Evolutionary conservation across 2,113 vertebrate species (phyloP).

Genomic region (Petromus typicus): DNA sequence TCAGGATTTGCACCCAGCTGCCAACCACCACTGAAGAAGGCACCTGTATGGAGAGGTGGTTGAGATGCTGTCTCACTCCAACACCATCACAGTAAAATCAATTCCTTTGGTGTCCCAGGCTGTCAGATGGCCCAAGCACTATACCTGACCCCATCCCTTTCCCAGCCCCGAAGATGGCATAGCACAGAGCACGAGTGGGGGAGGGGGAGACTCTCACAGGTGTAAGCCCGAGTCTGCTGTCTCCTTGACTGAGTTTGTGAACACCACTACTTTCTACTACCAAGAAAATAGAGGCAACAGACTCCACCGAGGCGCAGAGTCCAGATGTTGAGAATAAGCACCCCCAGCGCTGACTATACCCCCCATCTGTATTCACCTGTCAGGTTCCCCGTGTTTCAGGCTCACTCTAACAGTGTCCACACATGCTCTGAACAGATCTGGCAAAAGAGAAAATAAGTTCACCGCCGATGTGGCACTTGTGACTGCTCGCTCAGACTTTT

Average conservation of each 20-base stretch:
- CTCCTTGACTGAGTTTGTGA: background rate
- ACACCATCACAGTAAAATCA: background rate
- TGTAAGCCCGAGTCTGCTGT: background rate
- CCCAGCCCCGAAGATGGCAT: background rate
- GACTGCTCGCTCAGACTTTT: background rate
- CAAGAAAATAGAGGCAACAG: background rate
- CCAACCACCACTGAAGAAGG: no score
- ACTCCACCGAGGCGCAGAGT: background rate
- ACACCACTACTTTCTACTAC: background rate
- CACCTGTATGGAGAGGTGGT: background rate
- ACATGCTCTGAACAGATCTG: background rate
- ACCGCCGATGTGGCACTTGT: background rate
- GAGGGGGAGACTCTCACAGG: background rate
- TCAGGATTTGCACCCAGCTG: background rate
- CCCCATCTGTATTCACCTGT: background rate
- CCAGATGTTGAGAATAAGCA: background rate
- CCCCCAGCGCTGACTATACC: background rate
- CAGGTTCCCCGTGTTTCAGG: background rate
- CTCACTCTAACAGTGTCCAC: background rate
- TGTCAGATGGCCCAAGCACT: background rate
- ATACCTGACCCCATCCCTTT: background rate
- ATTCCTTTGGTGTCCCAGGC: background rate
- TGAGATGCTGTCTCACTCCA: background rate
- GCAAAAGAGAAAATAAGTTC: background rate
- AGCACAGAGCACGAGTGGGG: background rate